A percentile compares a stretch with the other conserved stretches of the same genome.
Evolutionary conservation across 2,888 invertebrate species (phyloP).

Genomic region (Melieria picta): DNA sequence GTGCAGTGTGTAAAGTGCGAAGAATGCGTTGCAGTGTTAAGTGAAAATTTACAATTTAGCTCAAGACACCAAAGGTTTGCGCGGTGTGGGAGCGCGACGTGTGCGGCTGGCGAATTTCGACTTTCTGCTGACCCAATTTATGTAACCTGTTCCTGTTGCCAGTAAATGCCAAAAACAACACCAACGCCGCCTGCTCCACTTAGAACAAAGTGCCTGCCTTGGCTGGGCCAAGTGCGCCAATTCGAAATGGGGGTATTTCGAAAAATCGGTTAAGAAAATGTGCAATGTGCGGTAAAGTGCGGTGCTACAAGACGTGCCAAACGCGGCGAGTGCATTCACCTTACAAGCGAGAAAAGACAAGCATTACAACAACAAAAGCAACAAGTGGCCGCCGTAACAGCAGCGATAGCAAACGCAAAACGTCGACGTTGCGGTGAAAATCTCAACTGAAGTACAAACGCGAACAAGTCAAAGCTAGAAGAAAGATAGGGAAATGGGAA

Average conservation of each 20-base stretch:
- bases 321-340: conserved; percentile 30
- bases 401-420: conserved; percentile 21
- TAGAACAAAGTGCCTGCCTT: neutral
- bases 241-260: neutral
- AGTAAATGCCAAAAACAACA: conserved; percentile 3
- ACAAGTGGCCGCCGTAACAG: neutral
- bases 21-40: too few relatives aligned
- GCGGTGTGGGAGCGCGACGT: too few relatives aligned
- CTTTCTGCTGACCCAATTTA: conserved; percentile 53
- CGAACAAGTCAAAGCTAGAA: conserved; percentile 21
- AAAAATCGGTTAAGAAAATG: neutral
- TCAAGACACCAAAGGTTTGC: too few relatives aligned
- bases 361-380: conserved; percentile 9
- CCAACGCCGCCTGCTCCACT: neutral
- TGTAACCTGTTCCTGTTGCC: conserved; percentile 57
- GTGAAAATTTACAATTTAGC: too few relatives aligned
- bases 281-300: neutral
- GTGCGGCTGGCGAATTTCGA: too few relatives aligned
- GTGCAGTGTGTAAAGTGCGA: too few relatives aligned
- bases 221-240: neutral
- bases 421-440: conserved; percentile 19
- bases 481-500: neutral
- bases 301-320: neutral
- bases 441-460: conserved; percentile 12
- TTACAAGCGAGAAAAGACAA: conserved; percentile 14